phyloP scores from a whole-genome alignment of 2,888 invertebrate genomes.

The Ectobius pallidus region DNA sequence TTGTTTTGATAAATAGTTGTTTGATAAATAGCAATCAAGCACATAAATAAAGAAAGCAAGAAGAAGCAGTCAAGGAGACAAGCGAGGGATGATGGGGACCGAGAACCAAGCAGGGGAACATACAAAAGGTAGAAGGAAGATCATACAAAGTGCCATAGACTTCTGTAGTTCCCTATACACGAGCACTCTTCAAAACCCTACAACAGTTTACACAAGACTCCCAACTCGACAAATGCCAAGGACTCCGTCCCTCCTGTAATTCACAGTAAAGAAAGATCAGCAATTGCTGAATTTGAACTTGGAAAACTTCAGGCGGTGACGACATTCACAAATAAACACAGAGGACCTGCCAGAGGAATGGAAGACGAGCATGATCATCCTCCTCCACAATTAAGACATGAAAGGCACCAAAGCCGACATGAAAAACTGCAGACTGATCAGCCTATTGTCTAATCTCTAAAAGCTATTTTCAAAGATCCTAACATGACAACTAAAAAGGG shows the following conservation, averaged over 20 bases:
- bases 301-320: background rate
- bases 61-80: too few relatives aligned
- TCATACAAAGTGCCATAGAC: background rate
- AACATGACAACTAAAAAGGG: background rate
- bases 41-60: too few relatives aligned
- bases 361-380: background rate
- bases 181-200: background rate
- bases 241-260: background rate
- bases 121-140: background rate
- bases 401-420: background rate
- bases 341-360: background rate
- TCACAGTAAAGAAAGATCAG: background rate
- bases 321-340: background rate
- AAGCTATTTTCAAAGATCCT: background rate
- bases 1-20: too few relatives aligned
- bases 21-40: too few relatives aligned
- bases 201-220: background rate
- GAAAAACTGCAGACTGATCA: background rate
- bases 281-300: background rate
- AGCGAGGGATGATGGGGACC: background rate
- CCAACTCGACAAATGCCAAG: background rate
- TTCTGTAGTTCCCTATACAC: background rate
- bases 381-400: background rate
- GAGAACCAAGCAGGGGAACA: background rate
- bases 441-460: background rate